A percentile compares a stretch with the other conserved stretches of the same genome.
Conservation (phyloP, 2,797 vertebrate genomes). For the Clangula hyemalis region DNA sequence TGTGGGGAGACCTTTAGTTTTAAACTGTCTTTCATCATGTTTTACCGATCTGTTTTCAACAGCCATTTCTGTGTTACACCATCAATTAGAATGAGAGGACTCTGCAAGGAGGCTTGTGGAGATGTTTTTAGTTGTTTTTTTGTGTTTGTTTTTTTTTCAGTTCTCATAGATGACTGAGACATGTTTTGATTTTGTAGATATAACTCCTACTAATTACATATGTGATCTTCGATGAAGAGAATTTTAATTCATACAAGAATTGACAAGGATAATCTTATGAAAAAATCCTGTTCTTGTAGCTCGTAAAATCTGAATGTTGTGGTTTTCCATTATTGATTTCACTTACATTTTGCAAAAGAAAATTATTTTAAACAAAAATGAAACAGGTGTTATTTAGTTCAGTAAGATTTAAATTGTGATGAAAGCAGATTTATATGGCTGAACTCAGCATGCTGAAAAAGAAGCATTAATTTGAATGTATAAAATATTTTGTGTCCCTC, state of each 20-base stretch:
- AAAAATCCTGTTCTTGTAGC: background rate
- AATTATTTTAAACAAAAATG: background rate
- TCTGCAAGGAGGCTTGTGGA: background rate
- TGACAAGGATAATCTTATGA: background rate
- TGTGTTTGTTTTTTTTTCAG: background rate
- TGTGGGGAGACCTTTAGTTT: background rate
- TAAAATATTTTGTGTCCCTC: background rate
- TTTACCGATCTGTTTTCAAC: background rate
- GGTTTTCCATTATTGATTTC: background rate
- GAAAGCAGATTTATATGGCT: background rate
- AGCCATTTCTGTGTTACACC: background rate
- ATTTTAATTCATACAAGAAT: background rate
- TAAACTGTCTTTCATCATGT: background rate
- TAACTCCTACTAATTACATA: background rate
- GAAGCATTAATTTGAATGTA: background rate
- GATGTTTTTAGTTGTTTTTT: too few species aligned
- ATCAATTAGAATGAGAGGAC: background rate
- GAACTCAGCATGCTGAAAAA: background rate
- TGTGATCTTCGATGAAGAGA: background rate
- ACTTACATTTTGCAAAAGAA: background rate
- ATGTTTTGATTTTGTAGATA: background rate
- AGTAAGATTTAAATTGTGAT: background rate
- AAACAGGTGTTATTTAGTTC: background rate
- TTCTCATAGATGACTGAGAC: background rate
- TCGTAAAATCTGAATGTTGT: background rate